These are phyloP conservation scores for Microplitis deprimator DNA, from an alignment of 2,888 invertebrate species.

Conservation along the genomic window DNA sequence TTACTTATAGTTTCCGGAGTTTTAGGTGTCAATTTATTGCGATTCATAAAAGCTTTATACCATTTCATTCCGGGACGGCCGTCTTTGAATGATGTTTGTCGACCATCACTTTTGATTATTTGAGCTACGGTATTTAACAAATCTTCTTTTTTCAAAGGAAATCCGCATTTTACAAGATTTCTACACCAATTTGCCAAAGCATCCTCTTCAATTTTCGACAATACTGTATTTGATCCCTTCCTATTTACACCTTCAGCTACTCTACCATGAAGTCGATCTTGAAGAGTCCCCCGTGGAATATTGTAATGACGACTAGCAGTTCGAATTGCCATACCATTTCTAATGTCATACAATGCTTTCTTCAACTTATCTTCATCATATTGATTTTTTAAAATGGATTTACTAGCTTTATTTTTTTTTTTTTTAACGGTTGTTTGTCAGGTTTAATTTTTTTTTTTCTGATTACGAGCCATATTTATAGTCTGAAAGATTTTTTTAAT, in stretches of 20 bases:
- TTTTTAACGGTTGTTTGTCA: constrained; percentile 24
- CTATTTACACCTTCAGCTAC: neutral
- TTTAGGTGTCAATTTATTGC: constrained; percentile 53
- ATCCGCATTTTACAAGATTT: constrained; percentile 19
- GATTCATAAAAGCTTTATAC: constrained; percentile 55
- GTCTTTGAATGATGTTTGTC: constrained; percentile 34
- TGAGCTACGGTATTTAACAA: constrained; percentile 29
- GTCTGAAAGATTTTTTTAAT: neutral
- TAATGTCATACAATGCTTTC: neutral
- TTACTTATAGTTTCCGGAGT: constrained; percentile 56
- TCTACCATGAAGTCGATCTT: constrained; percentile 13
- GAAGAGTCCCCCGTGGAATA: constrained; percentile 10
- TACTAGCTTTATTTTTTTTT: neutral
- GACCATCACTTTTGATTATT: constrained; percentile 32
- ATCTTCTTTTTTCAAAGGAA: constrained; percentile 29
- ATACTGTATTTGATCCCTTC: constrained; percentile 6
- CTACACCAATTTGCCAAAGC: constrained; percentile 21
- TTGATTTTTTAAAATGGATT: neutral
- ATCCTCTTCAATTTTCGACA: constrained; percentile 9
- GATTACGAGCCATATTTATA: neutral
- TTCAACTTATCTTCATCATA: neutral
- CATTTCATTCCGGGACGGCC: constrained; percentile 51
- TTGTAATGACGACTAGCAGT: neutral
- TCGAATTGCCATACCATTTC: constrained; percentile 7
- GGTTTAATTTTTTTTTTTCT: neutral